Evolutionary conservation across 1,140 invertebrate species (phyloP), one percentile per base, ranked within the genome.

Genomic region (Apis laboriosa): DNA sequence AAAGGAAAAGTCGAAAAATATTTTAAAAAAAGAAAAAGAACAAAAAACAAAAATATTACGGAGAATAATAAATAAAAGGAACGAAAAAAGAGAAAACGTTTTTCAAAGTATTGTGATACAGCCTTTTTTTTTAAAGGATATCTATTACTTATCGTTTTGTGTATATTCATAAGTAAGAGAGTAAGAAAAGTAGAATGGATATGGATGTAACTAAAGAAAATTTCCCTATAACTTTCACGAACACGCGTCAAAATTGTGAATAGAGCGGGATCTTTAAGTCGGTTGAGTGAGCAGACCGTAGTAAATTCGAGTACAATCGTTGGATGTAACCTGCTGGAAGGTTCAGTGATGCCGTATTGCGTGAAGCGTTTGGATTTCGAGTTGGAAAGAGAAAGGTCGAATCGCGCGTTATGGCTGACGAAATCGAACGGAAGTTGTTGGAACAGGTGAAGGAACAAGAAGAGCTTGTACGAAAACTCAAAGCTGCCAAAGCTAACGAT

Each of bases 401-500:
- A 82, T 80, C 83, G 60, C 71, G 68, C 80, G 77, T 84, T 21
- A 93, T 93, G 92, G 90, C 90, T 85, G 92, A 92, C 91, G 94
- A 95, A 92, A 92, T 88, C 80, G 93, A 92, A 88, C 94, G 95
- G 90, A 92, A 93, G 85, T 92, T 97, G 88, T 92, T 95, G 88
- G 95, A 96, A 91, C 94, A 96, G 94, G 97, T 98, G 84, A 97
- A 97, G 94, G 93, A 95, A 88, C 97, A 98, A 94, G 96, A 97
- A 80, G 97, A 98, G 93, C 89, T 97, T 84, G 97, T 98, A 15
- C 94, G 97, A 91, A 96, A 97, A 94, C 94, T 98, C 79, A 98
- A 98, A 94, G 94, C 96, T 84, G 95, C 96, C 19, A 97, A 98
- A 93, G 97, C 97, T 91, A 95, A 96, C 56, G 96, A 95, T 92